Evolutionary conservation across 2,888 invertebrate genomes (phyloP).

Genomic region (Seira sanloemensis): DNA sequence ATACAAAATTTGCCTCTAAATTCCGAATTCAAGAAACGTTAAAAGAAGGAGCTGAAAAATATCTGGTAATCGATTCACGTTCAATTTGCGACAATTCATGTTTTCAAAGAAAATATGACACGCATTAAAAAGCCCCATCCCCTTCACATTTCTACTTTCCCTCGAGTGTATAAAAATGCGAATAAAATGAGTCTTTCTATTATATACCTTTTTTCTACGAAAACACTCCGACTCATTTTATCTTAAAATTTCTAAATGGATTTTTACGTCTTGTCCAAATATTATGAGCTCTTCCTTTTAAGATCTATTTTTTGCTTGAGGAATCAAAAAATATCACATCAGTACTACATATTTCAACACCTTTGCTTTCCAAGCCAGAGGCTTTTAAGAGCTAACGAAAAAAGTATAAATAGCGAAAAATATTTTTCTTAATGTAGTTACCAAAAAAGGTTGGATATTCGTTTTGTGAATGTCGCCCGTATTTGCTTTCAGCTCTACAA

Average conservation of each 20-base stretch:
- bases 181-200: constrained; percentile 16
- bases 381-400: neutral
- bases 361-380: constrained; percentile 9
- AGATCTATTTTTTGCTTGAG: constrained; percentile 38
- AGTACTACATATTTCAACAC: constrained; percentile 32
- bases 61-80: too few species aligned
- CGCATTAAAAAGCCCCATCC: too few species aligned
- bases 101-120: too few species aligned
- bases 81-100: too few species aligned
- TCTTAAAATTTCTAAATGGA: constrained; percentile 48
- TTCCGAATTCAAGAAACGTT: too few species aligned
- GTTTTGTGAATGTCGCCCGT: neutral
- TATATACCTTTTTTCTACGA: constrained; percentile 1
- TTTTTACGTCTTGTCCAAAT: constrained; percentile 55
- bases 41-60: too few species aligned
- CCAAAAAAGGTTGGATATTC: constrained; percentile 13
- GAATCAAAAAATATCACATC: constrained; percentile 34
- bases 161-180: neutral
- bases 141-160: neutral
- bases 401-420: neutral
- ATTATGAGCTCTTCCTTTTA: constrained; percentile 32
- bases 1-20: too few species aligned
- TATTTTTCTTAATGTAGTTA: constrained; percentile 17
- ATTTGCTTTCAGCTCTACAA: too few species aligned
- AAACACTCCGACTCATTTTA: constrained; percentile 18